Base-by-base conservation (phyloP, 1,140 invertebrate species). In the Chrysopa pallens region DNA sequence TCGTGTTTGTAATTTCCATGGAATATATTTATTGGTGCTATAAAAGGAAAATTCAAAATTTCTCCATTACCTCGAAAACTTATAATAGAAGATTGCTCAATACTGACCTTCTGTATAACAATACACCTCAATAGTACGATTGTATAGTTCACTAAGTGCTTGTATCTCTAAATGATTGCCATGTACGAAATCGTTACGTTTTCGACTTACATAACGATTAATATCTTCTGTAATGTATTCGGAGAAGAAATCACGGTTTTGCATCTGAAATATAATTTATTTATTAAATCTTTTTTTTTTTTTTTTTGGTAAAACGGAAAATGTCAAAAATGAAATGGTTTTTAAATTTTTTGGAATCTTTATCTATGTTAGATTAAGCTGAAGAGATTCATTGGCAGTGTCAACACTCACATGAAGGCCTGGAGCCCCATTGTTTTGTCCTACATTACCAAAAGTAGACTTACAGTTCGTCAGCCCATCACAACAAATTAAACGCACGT, bases 111-210 rank as follows among this genome's bases (percentile, higher is more conserved):
- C 71, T 52, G 78, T 75, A 56, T 93, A 93, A 56, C 88, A 86
- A 62, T 87, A 94, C 6, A 94, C 80, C 67, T 94, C 87, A 47
- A 94, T 81, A n/a, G 81, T 83, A 48, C 89, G 69, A 63, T 89
- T 91, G 58, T 88, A 94, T 62, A 94, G 78, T 69, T 94, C 89
- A 48, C 83, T 85, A 67, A 94, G 78, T 23, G 89, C 89, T 62
- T 94, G 89, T 57, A 94, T 87, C 66, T 94, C 89, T 50, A 94
- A 78, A 60, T 94, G 89, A 66, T 94, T 94, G 33, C 89, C 89
- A 64, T 92, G 89, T 37, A 84, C 83, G 59, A 77, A 74, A 46
- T 81, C 76, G 44, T 72, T 66, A 7, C 83, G 65, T 63, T 88
- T 88, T 14, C 89, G 68, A 55, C 75, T 74, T 11, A 94, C 73